Evolutionary conservation across 2,797 vertebrate species (phyloP).

Genomic region (Dendrocincla tyrannina): DNA sequence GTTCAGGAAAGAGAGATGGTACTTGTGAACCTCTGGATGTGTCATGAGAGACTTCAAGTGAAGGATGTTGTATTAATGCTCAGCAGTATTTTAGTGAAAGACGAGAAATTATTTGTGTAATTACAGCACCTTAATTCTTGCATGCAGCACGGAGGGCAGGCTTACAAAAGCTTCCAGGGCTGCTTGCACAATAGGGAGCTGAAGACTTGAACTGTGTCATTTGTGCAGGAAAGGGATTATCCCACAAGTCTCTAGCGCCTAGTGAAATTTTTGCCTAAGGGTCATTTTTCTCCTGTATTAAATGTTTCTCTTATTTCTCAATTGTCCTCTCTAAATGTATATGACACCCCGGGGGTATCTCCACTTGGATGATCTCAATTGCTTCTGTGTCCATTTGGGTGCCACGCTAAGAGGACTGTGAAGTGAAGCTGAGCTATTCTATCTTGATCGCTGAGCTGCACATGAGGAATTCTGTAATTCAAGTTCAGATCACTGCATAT

Average conservation of each 20-base stretch:
- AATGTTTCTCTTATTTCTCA: slow-evolving; percentile 12
- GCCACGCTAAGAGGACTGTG: slow-evolving; percentile 2
- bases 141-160: neutral
- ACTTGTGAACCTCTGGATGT: neutral
- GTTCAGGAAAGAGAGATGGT: neutral
- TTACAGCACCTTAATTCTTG: neutral
- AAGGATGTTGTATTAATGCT: neutral
- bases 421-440: slow-evolving; percentile 25
- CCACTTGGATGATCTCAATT: neutral
- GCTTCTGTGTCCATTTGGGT: slow-evolving; percentile 3
- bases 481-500: slow-evolving; percentile 9
- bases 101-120: neutral
- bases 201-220: neutral
- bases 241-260: neutral
- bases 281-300: slow-evolving; percentile 5
- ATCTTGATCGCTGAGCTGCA: slow-evolving; percentile 45
- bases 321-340: neutral
- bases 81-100: neutral
- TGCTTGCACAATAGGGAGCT: neutral
- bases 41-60: neutral
- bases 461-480: slow-evolving; percentile 57
- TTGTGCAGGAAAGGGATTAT: neutral
- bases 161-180: neutral
- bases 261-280: slow-evolving; percentile 28
- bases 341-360: neutral